Evolutionary conservation across 2,113 vertebrate species (phyloP), one percentile per base, ranked within the genome.

Genomic region (Phalacrocorax pelagicus): DNA sequence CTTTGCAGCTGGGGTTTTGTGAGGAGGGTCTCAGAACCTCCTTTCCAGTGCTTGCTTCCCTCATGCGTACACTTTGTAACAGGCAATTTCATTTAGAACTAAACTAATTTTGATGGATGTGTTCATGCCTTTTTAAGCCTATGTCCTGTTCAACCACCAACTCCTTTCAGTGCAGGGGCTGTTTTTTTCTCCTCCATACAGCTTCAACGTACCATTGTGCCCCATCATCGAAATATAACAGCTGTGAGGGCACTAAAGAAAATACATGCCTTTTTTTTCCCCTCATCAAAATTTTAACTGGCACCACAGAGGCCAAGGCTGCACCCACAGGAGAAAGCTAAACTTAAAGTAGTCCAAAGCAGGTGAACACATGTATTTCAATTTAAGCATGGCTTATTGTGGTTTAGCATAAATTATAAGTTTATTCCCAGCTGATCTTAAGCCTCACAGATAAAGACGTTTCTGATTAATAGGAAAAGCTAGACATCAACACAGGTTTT

Each of bases 201-300:
- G 10, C 18, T 78, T 88, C n/a, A 21, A 58, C 34, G 12, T 22
- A 58, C 11, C 21, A 46, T n/a, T 47, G 6, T 19, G 32, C 12
- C 24, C 29, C 47, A 3, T 71, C 16, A 7, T 1, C 34, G 61
- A 71, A 58, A 42, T 49, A 51, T 1, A 63, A 42, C 14, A 63
- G 18, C 38, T 59, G 4, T n/a, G 10, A 51, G 1, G 17, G 47
- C 67, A 78, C 34, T 84, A 22, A 75, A 86, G 27, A 66, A 62
- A 75, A 91, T 0, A 75, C 59, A 81, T 36, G 8, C 13, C 4
- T 12, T 19, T 20, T 38, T 42, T 23, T 0, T 0, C 14, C 18
- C 5, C 12, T 15, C 17, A 22, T 58, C 36, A 55, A 4, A 51
- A 55, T 55, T 62, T 58, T 85, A 71, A n/a, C 51, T 72, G 22